Conservation (phyloP, 2,888 invertebrate species). For the Arrhopalites spinosus region DNA sequence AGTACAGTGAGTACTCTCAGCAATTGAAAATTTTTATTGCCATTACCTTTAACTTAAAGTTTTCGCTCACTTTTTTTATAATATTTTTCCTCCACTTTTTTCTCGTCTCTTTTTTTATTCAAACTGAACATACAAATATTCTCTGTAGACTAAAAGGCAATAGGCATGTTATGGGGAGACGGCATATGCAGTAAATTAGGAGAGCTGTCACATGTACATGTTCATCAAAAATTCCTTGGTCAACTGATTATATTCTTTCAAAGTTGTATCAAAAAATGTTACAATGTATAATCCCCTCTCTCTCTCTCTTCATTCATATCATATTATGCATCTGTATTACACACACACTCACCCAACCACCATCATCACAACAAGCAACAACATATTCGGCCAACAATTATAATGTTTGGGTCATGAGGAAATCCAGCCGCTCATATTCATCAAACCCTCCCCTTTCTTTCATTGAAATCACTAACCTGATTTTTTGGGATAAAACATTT, state of each 20-base stretch:
- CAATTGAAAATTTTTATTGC: slow-evolving; percentile 34
- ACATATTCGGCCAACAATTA: no score
- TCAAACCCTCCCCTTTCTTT: no score
- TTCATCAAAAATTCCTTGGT: slow-evolving; percentile 31
- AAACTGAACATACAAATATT: neutral
- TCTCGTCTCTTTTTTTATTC: neutral
- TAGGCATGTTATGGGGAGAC: neutral
- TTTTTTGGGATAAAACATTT: no score
- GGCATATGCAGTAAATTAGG: slow-evolving; percentile 29
- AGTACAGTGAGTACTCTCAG: slow-evolving; percentile 20
- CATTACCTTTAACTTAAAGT: slow-evolving; percentile 30
- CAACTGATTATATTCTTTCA: slow-evolving; percentile 26
- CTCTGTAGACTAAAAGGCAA: neutral
- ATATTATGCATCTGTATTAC: neutral
- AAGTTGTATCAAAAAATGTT: neutral
- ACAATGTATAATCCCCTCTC: neutral
- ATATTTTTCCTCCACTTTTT: neutral
- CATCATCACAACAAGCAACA: no score
- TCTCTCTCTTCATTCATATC: neutral
- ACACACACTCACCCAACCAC: no score
- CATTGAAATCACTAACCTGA: no score
- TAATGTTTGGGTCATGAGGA: no score
- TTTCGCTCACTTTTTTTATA: slow-evolving; percentile 32
- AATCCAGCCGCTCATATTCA: no score
- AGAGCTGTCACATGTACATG: slow-evolving; percentile 34